Evolutionary conservation across 1,140 invertebrate genomes (phyloP).

Genomic region (Asbolus verrucosus): DNA sequence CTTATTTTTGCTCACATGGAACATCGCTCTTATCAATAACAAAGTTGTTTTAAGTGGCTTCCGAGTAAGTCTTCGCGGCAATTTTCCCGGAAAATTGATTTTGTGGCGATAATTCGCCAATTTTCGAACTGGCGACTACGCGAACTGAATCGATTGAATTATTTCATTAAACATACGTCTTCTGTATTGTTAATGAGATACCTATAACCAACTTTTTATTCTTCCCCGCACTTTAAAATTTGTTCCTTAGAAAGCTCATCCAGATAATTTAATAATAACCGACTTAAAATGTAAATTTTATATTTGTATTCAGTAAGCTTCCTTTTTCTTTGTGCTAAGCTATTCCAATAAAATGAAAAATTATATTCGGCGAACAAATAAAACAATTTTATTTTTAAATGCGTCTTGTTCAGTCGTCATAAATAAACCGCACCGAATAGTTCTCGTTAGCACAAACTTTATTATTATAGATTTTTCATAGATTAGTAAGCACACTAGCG

Average conservation of each 20-base stretch:
- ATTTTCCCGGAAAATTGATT: slow-evolving; percentile 19
- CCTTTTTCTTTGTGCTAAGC: slow-evolving; percentile 29
- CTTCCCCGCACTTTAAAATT: slow-evolving; percentile 23
- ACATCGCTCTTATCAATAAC: slow-evolving; percentile 24
- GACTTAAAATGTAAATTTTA: slow-evolving; percentile 42
- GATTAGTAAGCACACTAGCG: too few relatives aligned
- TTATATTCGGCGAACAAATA: slow-evolving; percentile 34
- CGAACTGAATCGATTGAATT: too few relatives aligned
- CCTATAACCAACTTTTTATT: slow-evolving; percentile 33
- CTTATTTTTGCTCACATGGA: slow-evolving; percentile 36
- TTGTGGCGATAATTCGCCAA: too few relatives aligned
- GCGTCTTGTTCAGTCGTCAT: too few relatives aligned
- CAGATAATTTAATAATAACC: slow-evolving; percentile 45
- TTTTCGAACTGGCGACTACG: too few relatives aligned
- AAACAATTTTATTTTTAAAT: slow-evolving; percentile 26
- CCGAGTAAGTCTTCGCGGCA: slow-evolving; percentile 16
- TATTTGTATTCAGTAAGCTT: slow-evolving; percentile 41
- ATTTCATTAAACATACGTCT: too few relatives aligned
- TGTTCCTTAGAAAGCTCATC: slow-evolving; percentile 38
- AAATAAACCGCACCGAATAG: too few relatives aligned
- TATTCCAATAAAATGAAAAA: slow-evolving; percentile 26
- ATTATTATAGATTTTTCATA: too few relatives aligned
- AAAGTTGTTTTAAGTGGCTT: slow-evolving; percentile 30
- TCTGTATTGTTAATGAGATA: slow-evolving; percentile 16
- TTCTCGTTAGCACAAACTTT: too few relatives aligned